Conservation (phyloP, 2,797 vertebrate species). For the Acrossocheilus wenchowensis region DNA sequence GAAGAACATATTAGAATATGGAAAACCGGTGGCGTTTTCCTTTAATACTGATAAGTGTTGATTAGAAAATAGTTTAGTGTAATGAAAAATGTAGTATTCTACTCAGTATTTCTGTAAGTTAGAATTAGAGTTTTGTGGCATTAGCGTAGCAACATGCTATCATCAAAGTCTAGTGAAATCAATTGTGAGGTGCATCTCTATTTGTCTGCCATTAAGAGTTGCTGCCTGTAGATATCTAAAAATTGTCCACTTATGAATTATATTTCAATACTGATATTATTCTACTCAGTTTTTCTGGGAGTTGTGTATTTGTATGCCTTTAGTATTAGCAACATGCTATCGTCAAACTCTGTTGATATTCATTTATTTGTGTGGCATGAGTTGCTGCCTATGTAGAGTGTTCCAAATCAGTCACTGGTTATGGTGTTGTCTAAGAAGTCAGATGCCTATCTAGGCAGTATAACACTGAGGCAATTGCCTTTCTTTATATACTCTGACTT, state of each 20-base stretch:
- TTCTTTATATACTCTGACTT: background rate
- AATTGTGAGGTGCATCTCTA: background rate
- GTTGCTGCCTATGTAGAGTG: background rate
- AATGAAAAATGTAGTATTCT: background rate
- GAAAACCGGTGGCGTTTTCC: no score
- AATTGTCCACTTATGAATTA: background rate
- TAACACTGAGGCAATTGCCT: background rate
- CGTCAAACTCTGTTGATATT: background rate
- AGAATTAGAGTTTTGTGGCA: background rate
- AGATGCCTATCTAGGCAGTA: background rate
- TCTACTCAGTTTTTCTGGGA: background rate
- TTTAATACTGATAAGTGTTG: background rate
- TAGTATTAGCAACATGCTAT: background rate
- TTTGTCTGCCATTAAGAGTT: background rate
- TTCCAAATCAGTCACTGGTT: background rate
- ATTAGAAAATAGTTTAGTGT: background rate
- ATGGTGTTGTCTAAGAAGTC: background rate
- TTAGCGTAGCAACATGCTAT: background rate
- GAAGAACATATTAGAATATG: no score
- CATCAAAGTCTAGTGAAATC: background rate
- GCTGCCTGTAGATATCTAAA: background rate
- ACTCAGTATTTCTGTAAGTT: background rate
- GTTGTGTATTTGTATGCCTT: background rate
- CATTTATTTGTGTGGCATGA: background rate
- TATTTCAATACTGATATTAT: background rate